These are phyloP conservation scores for Struthidea cinerea DNA, from an alignment of 2,113 vertebrate species.

Conservation along the genomic window DNA sequence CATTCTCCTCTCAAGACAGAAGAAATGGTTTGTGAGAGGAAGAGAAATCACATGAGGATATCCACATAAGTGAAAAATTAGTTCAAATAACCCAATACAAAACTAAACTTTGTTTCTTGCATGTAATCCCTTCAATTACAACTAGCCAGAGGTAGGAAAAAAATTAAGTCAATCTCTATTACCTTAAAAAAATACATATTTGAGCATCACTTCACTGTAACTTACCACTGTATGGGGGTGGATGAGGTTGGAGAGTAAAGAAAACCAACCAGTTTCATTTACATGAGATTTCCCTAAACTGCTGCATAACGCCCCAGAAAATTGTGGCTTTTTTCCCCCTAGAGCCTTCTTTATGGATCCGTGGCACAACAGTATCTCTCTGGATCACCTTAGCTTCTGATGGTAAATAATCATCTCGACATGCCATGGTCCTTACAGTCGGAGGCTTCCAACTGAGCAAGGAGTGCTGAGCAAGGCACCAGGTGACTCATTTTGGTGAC, in stretches of 20 bases:
- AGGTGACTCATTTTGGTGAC: not conserved
- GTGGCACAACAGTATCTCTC: not conserved
- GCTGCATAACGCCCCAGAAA: not conserved
- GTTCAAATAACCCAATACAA: not conserved
- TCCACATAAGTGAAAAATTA: not conserved
- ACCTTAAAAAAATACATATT: not conserved
- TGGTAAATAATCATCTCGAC: rapidly evolving
- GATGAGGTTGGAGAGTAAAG: not conserved
- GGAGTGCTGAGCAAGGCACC: not conserved
- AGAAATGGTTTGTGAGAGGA: not conserved
- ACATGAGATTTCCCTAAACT: not conserved
- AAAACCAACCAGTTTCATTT: not conserved
- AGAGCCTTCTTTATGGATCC: not conserved
- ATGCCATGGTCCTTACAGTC: not conserved
- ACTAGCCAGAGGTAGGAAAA: not conserved
- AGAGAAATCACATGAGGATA: not conserved
- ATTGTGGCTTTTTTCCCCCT: not conserved
- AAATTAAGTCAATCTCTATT: not conserved
- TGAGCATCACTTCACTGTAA: not conserved
- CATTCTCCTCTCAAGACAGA: not conserved
- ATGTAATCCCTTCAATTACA: not conserved
- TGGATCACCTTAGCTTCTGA: not conserved
- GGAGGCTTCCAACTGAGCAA: not conserved
- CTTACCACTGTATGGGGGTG: not conserved
- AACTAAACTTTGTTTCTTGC: not conserved